phyloP scores from a whole-genome alignment of 2,113 vertebrate genomes.

The Sclerurus mexicanus region DNA sequence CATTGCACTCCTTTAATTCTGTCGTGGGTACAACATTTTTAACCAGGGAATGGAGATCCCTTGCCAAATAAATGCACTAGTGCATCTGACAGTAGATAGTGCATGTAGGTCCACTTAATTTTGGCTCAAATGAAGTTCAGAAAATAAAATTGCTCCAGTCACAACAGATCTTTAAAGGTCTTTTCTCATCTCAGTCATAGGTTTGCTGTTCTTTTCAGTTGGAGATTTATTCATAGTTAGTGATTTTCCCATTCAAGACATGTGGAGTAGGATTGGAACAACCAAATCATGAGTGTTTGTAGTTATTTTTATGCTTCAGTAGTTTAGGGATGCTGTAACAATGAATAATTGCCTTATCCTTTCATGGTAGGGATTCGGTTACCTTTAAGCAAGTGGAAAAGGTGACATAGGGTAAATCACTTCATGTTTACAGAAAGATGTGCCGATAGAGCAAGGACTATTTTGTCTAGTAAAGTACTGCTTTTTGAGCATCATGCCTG shows the following conservation, averaged over 20 bases:
- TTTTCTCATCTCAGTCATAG: background rate
- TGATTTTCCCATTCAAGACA: background rate
- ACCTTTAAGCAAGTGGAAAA: background rate
- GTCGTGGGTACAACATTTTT: background rate
- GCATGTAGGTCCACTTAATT: background rate
- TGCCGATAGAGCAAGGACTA: background rate
- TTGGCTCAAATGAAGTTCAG: background rate
- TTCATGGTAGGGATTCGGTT: background rate
- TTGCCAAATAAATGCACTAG: background rate
- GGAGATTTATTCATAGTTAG: background rate
- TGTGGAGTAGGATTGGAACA: background rate
- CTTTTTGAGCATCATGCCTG: background rate
- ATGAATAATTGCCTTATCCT: background rate
- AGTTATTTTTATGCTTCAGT: background rate
- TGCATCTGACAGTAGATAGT: background rate
- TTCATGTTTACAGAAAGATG: background rate
- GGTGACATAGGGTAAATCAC: background rate
- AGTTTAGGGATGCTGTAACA: background rate
- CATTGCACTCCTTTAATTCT: background rate
- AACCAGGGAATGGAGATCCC: background rate
- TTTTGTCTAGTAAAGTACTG: background rate
- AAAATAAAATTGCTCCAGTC: background rate
- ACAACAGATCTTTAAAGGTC: background rate
- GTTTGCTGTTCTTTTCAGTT: background rate
- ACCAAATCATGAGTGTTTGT: background rate